These are phyloP conservation scores for Cordilura impudica DNA, from an alignment of 2,888 invertebrate genomes.

Conservation along the genomic window DNA sequence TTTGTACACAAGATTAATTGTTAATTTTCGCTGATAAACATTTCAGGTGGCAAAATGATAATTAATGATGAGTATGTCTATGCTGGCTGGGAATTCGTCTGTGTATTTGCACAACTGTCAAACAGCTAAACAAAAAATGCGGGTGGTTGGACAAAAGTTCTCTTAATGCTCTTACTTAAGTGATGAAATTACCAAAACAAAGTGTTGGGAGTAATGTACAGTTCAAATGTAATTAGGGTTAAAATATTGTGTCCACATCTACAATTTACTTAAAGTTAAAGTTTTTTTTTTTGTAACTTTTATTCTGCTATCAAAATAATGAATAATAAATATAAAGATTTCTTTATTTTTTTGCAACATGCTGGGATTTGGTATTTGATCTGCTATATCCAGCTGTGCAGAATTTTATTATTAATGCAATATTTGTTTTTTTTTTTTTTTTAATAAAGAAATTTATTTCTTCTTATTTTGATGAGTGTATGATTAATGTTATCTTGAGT, in stretches of 20 bases:
- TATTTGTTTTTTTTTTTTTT: constrained; percentile 17
- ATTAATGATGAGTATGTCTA: constrained; percentile 57
- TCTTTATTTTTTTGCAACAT: constrained; percentile 25
- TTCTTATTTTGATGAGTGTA: constrained; percentile 31
- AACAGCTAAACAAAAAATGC: constrained; percentile 17
- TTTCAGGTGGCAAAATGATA: constrained; percentile 63
- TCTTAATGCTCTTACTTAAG: neutral
- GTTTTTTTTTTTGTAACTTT: neutral
- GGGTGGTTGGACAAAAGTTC: constrained; percentile 15
- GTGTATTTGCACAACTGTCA: constrained; percentile 28
- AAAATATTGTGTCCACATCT: constrained; percentile 20
- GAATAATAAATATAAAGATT: neutral
- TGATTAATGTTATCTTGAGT: constrained; percentile 54
- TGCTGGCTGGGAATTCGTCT: constrained; percentile 21
- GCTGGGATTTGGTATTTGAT: constrained; percentile 46
- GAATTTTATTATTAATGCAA: constrained; percentile 49
- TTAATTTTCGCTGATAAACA: constrained; percentile 61
- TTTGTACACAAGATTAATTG: constrained; percentile 60
- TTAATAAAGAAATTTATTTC: constrained; percentile 22
- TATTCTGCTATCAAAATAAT: neutral
- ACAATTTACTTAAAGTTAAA: constrained; percentile 24
- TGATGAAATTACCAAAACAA: constrained; percentile 25
- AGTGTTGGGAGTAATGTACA: neutral
- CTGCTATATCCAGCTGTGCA: constrained; percentile 51
- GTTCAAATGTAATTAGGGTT: constrained; percentile 33